phyloP scores from a whole-genome alignment of 1,140 invertebrate genomes.

The Conus ventricosus region DNA sequence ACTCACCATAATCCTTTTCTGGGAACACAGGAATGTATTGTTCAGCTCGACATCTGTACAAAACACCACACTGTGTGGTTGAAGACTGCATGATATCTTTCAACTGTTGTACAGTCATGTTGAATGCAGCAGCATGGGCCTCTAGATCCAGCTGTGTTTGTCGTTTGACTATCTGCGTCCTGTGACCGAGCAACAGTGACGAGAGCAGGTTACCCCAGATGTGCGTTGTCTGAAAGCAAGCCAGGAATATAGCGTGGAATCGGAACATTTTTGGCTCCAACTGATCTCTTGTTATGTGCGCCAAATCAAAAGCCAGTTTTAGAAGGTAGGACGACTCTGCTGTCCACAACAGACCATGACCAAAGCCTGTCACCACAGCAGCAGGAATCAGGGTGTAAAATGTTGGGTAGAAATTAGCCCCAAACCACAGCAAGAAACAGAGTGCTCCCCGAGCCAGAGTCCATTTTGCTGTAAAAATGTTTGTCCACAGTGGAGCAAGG shows the following conservation, averaged over 20 bases:
- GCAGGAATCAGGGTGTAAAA: conserved; percentile 72
- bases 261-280: conserved; percentile 70
- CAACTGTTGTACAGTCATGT: neutral
- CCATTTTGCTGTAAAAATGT: conserved; percentile 71
- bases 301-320: conserved; percentile 71
- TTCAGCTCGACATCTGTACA: conserved; percentile 29
- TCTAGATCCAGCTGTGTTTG: conserved; percentile 13
- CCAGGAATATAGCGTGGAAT: conserved; percentile 74
- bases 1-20: conserved; percentile 25
- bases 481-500: conserved; percentile 69
- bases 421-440: conserved; percentile 70
- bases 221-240: conserved; percentile 74
- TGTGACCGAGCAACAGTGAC: conserved; percentile 61
- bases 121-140: neutral
- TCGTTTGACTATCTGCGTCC: conserved; percentile 7
- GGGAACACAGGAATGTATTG: conserved; percentile 25
- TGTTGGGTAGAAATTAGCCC: conserved; percentile 70
- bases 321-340: conserved; percentile 71
- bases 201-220: conserved; percentile 74
- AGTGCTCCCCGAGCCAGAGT: conserved; percentile 68
- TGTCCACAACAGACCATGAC: conserved; percentile 72
- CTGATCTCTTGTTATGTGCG: conserved; percentile 58
- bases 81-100: neutral
- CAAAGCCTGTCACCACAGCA: conserved; percentile 69
- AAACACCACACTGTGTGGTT: conserved; percentile 36